Percentiles rank a stretch among this genome's conserved stretches.
Conservation (phyloP, 37 sponge, comb jelly and placozoan species). For the Spongia lamella region DNA sequence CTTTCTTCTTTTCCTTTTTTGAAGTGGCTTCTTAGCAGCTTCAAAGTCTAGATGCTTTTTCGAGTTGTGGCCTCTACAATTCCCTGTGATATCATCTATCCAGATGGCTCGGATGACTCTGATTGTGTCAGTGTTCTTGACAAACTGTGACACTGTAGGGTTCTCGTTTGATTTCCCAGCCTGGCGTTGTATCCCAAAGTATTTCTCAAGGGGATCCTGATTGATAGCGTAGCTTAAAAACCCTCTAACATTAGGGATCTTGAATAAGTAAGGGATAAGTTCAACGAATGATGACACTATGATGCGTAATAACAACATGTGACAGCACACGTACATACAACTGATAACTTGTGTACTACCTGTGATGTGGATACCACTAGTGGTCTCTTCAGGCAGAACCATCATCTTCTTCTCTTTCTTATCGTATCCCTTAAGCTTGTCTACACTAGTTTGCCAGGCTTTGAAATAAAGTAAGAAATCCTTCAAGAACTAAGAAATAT, state of each 20-base stretch:
- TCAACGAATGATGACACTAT: constrained; percentile 5
- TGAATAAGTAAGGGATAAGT: too few species aligned
- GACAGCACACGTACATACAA: not conserved
- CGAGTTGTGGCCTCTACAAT: not conserved
- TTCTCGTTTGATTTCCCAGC: not conserved
- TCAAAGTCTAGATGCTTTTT: not conserved
- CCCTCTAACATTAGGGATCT: not conserved
- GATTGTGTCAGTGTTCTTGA: constrained; percentile 8
- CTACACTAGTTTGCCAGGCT: not conserved
- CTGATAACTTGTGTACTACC: not conserved
- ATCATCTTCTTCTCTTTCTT: not conserved
- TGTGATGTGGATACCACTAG: constrained; percentile 1
- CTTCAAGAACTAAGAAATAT: not conserved
- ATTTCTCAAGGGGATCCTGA: constrained; percentile 7
- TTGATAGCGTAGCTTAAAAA: not conserved
- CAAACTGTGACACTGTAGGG: not conserved
- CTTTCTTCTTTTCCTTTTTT: too few species aligned
- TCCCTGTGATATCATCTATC: not conserved
- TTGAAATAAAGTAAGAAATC: not conserved
- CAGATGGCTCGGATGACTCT: not conserved
- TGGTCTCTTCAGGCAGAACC: not conserved
- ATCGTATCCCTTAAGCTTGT: too few species aligned
- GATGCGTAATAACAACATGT: not conserved
- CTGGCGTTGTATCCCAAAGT: constrained; percentile 9
- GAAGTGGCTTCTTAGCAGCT: too few species aligned